Evolutionary conservation across 2,113 vertebrate species (phyloP), one percentile per base, ranked within the genome.

Genomic region (Podarcis cretensis): DNA sequence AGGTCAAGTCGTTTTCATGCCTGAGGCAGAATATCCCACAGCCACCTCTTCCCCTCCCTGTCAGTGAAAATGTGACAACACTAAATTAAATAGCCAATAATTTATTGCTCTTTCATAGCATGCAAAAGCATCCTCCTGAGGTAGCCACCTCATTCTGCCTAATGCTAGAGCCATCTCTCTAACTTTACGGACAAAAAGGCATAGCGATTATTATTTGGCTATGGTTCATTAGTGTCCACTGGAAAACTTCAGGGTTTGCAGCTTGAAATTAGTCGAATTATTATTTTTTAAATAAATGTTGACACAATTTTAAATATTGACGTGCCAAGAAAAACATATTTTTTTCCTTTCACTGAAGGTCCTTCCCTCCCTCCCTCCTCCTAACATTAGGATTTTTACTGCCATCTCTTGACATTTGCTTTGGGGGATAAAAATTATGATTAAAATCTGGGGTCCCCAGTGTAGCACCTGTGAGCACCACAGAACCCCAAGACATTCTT

Each of bases 241-340:
- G 20, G 4, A 77, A 65, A 12, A 4, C 25, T 35, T 86, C 35
- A 12, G 21, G 1, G 43, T 43, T 0, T 0, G 1, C 71, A 14
- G 82, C 73, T 89, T 85, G 2, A 30, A 30, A 93, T 59, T 57
- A 83, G 73, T 83, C 54, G n/a, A 14, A 83, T 18, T 32, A 77
- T 54, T 76, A 40, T 87, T 43, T 81, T 54, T 68, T n/a, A 25
- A 9, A 9, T 76, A 74, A 88, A 32, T 54, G 48, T 54, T 54
- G 10, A 54, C 48, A 54, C 48, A 54, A 54, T 32, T 79, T 13
- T 84, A 71, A 0, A 0, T 77, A 80, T 63, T 1, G 48, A 59
- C 59, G 37, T 37, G 79, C 13, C n/a, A 89, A 18, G 14, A 76
- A 54, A 7, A 87, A 25, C 75, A 37, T 88, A 12, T 73, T 77